Base-by-base conservation (phyloP, 1,140 invertebrate genomes). In the Dryas iulia region DNA sequence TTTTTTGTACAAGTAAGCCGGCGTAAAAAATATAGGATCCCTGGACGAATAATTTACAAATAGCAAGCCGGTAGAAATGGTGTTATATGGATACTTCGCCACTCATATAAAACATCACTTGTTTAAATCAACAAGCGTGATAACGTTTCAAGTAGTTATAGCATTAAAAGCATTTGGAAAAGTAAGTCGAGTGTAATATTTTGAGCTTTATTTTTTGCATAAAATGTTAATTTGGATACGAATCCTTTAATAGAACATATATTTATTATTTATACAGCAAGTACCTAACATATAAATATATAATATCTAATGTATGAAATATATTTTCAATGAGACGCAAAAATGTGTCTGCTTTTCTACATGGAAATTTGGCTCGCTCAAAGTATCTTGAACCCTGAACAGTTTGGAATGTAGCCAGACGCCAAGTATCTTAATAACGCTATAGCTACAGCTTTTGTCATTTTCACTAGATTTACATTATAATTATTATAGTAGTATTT, bases 401-500 rank as follows among this genome's bases (percentile, higher is more conserved):
- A 61, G 26, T 53, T 61, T 69, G 67, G 67, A 69, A 59, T 54
- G 3, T 26, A 31, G 67, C 67, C 67, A 69, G 60, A 53, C 56
- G 60, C 54, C 56, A 47, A 58, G 28, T 26, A 21, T 65, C 24
- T 47, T 47, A 47, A 47, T 47, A 47, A 3, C 39, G 39, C 39
- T 47, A 47, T 1, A 18, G 39, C 18, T 14, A 10, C 8, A 31
- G 18, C 14, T 47, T 14, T 21, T 47, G 39, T 47, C 14, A 18
- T 47, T 47, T 47, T 21, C 18, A 47, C 14, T 2, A 47, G 6
- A 47, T 21, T 39, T 18, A 47, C 18, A 8, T 47, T 39, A 7
- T 39, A 39, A 39, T 4, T 14, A 18, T 39, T 39, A 14, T 1
- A 39, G 2, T 14, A 18, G n/a, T 39, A 18, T 14, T 1, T 39